Evolutionary conservation across 2,888 invertebrate genomes (phyloP).

Genomic region (Cephus spinipes): DNA sequence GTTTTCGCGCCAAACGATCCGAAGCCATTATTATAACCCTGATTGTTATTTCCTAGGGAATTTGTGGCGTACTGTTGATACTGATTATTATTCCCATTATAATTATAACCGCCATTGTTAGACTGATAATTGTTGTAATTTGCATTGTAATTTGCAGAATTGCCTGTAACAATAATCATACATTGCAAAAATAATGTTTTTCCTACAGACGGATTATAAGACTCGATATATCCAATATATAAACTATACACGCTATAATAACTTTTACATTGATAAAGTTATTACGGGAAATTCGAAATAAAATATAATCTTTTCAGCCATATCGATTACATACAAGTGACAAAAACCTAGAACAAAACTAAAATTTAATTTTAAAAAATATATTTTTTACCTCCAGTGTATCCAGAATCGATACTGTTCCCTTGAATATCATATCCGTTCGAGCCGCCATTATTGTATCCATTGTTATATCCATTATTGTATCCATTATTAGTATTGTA

Average conservation of each 20-base stretch:
- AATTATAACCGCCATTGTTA: neutral
- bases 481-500: slow-evolving; percentile 62
- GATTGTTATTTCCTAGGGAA: slow-evolving; percentile 22
- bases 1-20: slow-evolving; percentile 44
- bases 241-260: too few species aligned
- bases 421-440: slow-evolving; percentile 32
- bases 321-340: too few species aligned
- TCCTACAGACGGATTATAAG: too few species aligned
- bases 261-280: too few species aligned
- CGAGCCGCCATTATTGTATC: slow-evolving; percentile 13
- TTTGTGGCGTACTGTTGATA: neutral
- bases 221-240: too few species aligned
- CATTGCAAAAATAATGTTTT: too few species aligned
- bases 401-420: slow-evolving; percentile 37
- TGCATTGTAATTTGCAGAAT: slow-evolving; percentile 52
- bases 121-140: slow-evolving; percentile 41
- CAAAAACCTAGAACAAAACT: too few species aligned
- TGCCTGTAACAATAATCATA: slow-evolving; percentile 35
- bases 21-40: slow-evolving; percentile 33
- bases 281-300: too few species aligned
- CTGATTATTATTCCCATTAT: neutral
- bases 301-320: too few species aligned
- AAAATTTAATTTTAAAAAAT: too few species aligned
- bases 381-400: slow-evolving; percentile 34
- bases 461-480: slow-evolving; percentile 49